A percentile compares a stretch with the other conserved stretches of the same genome.
phyloP scores from a whole-genome alignment of 2,888 invertebrate genomes.

The Chirona hameri region DNA sequence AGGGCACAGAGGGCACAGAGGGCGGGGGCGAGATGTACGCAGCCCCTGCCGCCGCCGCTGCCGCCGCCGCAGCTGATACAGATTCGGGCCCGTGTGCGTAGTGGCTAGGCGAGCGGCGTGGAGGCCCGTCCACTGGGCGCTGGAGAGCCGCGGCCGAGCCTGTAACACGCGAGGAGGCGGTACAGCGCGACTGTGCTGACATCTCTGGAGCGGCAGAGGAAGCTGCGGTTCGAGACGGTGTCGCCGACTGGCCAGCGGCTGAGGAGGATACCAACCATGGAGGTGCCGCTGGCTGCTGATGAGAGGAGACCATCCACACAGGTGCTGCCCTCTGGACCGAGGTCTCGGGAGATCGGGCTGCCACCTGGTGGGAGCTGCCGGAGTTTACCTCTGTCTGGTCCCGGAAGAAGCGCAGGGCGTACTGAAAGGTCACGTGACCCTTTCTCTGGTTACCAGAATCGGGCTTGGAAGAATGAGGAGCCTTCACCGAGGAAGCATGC shows the following conservation, averaged over 20 bases:
- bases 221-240: background rate
- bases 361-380: background rate
- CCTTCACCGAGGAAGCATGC: background rate
- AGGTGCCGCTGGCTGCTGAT: background rate
- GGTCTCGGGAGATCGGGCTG: background rate
- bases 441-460: background rate
- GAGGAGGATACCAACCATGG: no score
- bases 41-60: background rate
- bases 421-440: background rate
- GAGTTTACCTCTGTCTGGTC: background rate
- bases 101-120: background rate
- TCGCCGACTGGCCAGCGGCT: no score
- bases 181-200: background rate
- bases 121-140: background rate
- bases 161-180: background rate
- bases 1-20: background rate
- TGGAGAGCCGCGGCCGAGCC: background rate
- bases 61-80: background rate
- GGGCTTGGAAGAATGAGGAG: background rate
- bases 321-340: background rate
- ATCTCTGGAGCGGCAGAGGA: background rate
- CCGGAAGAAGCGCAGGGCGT: background rate
- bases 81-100: background rate
- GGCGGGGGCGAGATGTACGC: background rate
- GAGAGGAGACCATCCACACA: background rate